Base-by-base conservation (phyloP, 1,140 invertebrate genomes). In the Dendroctonus ponderosae region DNA sequence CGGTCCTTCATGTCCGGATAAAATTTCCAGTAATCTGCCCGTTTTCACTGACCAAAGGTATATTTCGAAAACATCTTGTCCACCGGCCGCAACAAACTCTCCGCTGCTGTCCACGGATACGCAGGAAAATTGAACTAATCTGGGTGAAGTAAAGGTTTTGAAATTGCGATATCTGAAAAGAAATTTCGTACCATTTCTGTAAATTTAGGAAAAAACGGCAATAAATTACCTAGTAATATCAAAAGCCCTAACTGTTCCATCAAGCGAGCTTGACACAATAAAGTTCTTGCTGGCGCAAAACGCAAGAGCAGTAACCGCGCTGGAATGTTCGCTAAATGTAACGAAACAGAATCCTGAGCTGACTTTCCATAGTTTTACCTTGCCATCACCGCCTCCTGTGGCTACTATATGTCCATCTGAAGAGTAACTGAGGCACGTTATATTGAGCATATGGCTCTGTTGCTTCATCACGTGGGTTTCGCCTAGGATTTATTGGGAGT, bases 391-490 rank as follows among this genome's bases (percentile, higher is more conserved):
- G 0, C 95, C 94, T 7, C 97, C 97, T 0, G 95, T 98, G 0
- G 89, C 93, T 50, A 99, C 86, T 71, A 90, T 89, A 70, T 91
- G 87, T 0, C 94, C 96, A 81, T 98, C 95, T 0, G 90, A 87
- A 0, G 94, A 98, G 79, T 98, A 99, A 0, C 87, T 83, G 6
- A 98, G 80, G 75, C 89, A 91, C 8, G 86, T 89, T 88, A 97
- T 96, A 74, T 91, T 90, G 74, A 91, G 89, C 52, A 89, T 88
- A 75, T 99, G 97, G 0, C 94, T 94, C 80, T 98, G 96, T 74
- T 99, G 96, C 77, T 99, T 99, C 85, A 99, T 87, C 0, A 97
- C 89, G 74, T 97, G 98, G n/a, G 93, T 94, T 82, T 99, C 94
- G 79, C 84, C 84, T 85, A 70, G 71, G 66, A 56, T n/a, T 26